phyloP scores from a whole-genome alignment of 2,113 vertebrate species.

The Pontoporia blainvillei region DNA sequence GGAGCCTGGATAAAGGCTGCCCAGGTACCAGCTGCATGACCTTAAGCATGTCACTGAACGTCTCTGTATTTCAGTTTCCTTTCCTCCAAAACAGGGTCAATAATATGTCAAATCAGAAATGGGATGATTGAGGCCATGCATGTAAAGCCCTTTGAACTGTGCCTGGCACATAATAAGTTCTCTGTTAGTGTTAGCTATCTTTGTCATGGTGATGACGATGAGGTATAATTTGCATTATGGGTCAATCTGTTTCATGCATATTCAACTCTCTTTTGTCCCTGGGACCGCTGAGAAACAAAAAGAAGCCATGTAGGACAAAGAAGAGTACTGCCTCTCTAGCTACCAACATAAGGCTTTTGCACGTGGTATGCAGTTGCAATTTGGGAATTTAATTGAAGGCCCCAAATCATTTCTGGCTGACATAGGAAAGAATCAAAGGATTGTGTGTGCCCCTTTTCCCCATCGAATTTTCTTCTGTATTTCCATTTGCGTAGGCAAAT shows the following conservation, averaged over 20 bases:
- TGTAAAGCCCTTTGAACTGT: neutral
- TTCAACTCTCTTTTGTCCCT: constrained; percentile 8
- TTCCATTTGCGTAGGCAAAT: constrained; percentile 57
- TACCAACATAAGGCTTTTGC: neutral
- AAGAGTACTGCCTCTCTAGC: neutral
- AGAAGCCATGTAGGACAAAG: neutral
- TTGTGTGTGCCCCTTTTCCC: neutral
- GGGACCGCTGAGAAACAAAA: neutral
- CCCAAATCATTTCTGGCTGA: constrained; percentile 5
- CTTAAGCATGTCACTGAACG: neutral
- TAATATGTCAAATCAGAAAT: neutral
- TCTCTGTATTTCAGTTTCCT: neutral
- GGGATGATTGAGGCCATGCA: neutral
- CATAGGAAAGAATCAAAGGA: constrained; percentile 1
- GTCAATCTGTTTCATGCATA: neutral
- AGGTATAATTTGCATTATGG: neutral
- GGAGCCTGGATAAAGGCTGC: neutral
- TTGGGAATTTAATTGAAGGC: constrained; percentile 8
- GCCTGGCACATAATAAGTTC: neutral
- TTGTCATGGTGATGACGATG: neutral
- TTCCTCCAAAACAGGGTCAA: neutral
- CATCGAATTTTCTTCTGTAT: constrained; percentile 27
- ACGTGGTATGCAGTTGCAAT: neutral
- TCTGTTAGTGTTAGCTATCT: neutral
- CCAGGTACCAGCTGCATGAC: neutral